These are phyloP conservation scores for Myripristis jacobus DNA, from an alignment of 2,797 vertebrate genomes.

Conservation along the genomic window DNA sequence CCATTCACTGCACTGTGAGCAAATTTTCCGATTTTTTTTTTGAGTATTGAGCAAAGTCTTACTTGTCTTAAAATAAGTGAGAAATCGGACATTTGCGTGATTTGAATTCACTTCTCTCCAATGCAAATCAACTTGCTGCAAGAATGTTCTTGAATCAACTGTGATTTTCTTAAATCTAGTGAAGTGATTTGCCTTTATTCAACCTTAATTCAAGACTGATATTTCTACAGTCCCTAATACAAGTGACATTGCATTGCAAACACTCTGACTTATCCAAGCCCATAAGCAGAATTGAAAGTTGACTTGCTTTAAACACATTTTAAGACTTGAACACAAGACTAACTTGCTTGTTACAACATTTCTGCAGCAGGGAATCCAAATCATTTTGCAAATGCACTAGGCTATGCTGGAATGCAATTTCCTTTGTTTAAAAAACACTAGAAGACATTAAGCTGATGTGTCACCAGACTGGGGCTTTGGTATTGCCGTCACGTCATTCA, in stretches of 20 bases:
- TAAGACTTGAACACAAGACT: neutral
- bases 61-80: too few relatives aligned
- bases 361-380: neutral
- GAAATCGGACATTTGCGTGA: too few relatives aligned
- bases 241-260: too few relatives aligned
- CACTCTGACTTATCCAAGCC: too few relatives aligned
- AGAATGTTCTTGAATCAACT: neutral
- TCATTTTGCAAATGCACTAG: slow-evolving; percentile 38
- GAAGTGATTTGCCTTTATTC: neutral
- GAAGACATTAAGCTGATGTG: slow-evolving; percentile 24
- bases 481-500: slow-evolving; percentile 32
- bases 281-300: too few relatives aligned
- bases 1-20: neutral
- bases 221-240: too few relatives aligned
- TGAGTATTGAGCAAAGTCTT: too few relatives aligned
- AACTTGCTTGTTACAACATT: neutral
- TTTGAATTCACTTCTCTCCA: too few relatives aligned
- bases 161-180: neutral
- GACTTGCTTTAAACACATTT: slow-evolving; percentile 35
- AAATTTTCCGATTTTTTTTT: too few relatives aligned
- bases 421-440: slow-evolving; percentile 27
- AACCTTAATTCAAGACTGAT: slow-evolving; percentile 16
- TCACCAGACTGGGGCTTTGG: slow-evolving; percentile 34
- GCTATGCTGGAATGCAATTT: slow-evolving; percentile 2
- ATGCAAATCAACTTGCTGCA: neutral